Base-by-base conservation (phyloP, 2,113 vertebrate genomes). In the Mionectes macconnelli region DNA sequence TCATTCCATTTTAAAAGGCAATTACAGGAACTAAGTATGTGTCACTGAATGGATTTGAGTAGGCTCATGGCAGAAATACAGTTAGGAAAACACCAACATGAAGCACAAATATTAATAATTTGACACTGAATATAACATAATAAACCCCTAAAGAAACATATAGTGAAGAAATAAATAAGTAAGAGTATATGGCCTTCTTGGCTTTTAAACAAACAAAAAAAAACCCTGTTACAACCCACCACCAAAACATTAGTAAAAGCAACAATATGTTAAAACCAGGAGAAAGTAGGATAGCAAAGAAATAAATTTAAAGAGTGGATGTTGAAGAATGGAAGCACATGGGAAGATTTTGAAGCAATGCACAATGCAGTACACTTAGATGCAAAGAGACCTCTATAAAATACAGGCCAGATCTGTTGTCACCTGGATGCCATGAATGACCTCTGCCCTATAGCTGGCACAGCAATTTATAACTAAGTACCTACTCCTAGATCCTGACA, bases 311-410 rank as follows among this genome's bases (percentile, higher is more conserved):
- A 47, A 73, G 37, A 86, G 18, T 63, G 25, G 17, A 93, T 80
- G 55, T 9, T 81, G 49, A 84, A 20, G 37, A 84, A 5, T 47
- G 31, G 50, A 92, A 90, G 37, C 14, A 85, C 14, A 77, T 0
- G 6, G 68, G 33, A 87, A 53, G 74, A 16, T 62, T 86, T 40
- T 59, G 49, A 63, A 91, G 53, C 27, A 91, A 96, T 86, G 94
- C 83, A 68, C 91, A 94, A 95, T 97, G 97, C 96, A 96, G 72
- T 89, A 86, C 44, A 55, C 24, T 33, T 56, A 28, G 27, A 63
- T 86, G 78, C n/a, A 84, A 64, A 90, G 31, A 68, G 67, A 84
- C 18, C 8, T 91, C 44, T 85, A 4, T 56, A 23, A 30, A 83
- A 91, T 18, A 89, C 10, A 30, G 55, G 70, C 45, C 66, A 59